Base-by-base conservation (phyloP, 2,113 vertebrate species). In the Rhinolophus sinicus region DNA sequence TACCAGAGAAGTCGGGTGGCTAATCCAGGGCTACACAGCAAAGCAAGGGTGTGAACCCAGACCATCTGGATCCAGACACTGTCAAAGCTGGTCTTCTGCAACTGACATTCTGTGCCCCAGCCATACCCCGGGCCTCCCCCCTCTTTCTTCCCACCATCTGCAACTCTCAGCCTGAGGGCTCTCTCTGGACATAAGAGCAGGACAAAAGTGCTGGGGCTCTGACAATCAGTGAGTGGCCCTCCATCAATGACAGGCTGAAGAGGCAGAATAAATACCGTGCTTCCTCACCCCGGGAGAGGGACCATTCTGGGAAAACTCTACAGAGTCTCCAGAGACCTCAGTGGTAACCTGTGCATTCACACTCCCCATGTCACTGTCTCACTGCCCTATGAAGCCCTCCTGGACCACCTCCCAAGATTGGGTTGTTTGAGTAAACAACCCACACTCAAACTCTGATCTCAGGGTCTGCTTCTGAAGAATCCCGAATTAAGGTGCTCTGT, bases 201-300 rank as follows among this genome's bases (percentile, higher is more conserved):
- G 60, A 64, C 26, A 2, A 13, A 40, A 13, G 22, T 8, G 18
- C 19, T 6, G 28, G 19, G 9, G 4, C 1, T 3, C 2, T 5
- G 8, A 5, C 1, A 1, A 13, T 3, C 52, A 9, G 0, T 0
- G 9, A 9, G 44, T 11, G 18, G 44, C 60, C 65, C 15, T 47
- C 38, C 11, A 0, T 40, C 58, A 13, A 47, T 0, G 13, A 28
- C 9, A 14, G 14, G 33, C 86, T 2, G 38, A 10, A 33, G 14
- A 8, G 12, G 58, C 58, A 14, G 15, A 93, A 8, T 3, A 2
- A 40, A 9, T 8, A 8, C 33, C 44, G 33, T 12, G 1, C 35
- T 18, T 5, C 19, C 58, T 88, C 21, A 0, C 24, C 24, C 58
- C 84, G 13, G 3, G 33, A 13, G 4, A 64, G 60, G 30, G 3